Percentiles rank a stretch among this genome's conserved stretches.
Conservation (phyloP, 2,797 vertebrate species). For the Iguana delicatissima region DNA sequence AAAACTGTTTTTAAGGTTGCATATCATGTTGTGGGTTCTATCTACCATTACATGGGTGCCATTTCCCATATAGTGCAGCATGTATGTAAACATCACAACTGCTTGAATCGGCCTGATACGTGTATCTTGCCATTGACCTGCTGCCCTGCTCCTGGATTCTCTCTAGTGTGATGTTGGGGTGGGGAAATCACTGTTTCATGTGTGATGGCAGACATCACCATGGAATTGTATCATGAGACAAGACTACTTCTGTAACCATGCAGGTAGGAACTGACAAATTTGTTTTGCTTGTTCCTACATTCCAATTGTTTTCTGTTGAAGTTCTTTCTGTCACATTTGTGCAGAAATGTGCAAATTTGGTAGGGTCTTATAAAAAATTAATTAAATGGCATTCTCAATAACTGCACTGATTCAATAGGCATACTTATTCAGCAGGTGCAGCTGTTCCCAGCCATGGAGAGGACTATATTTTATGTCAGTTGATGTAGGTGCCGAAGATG, state of each 20-base stretch:
- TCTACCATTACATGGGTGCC: neutral
- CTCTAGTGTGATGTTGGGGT: neutral
- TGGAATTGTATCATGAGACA: too few species aligned
- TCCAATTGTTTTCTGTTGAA: neutral
- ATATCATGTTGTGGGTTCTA: neutral
- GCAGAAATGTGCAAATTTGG: neutral
- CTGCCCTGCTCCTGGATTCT: neutral
- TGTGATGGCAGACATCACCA: neutral
- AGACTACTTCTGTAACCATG: neutral
- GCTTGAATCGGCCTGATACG: neutral
- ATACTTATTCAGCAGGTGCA: too few species aligned
- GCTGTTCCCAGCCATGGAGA: neutral
- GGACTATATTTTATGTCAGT: neutral
- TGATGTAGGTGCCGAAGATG: neutral
- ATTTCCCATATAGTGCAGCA: neutral
- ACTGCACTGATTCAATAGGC: neutral
- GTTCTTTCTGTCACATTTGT: neutral
- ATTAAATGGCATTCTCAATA: neutral
- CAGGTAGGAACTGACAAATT: neutral
- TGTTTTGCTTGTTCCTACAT: neutral
- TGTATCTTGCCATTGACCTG: too few species aligned
- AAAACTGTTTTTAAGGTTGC: neutral
- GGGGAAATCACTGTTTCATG: neutral
- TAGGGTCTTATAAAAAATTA: neutral
- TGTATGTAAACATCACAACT: neutral